Percentiles rank a stretch among this genome's conserved stretches.
These are phyloP conservation scores for Acanthopleura granulata DNA, from an alignment of 2,888 invertebrate species.

Conservation along the genomic window DNA sequence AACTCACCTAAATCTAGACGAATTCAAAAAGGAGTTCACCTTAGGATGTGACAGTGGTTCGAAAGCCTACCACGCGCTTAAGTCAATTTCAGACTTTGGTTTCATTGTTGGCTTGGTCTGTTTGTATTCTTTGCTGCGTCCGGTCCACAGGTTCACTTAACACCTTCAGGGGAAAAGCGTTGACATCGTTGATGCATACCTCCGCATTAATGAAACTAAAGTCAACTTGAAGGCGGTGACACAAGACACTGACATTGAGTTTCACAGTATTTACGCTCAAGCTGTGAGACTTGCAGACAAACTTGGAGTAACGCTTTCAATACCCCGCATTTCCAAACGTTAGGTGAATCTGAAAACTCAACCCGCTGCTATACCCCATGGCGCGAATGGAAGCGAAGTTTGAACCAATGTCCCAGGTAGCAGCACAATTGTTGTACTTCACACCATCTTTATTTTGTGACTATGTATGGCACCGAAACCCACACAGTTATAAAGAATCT, in stretches of 20 bases:
- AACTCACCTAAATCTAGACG: conserved; percentile 16
- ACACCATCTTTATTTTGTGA: not conserved
- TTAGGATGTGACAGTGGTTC: conserved; percentile 16
- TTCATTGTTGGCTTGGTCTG: conserved; percentile 22
- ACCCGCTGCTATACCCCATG: not conserved
- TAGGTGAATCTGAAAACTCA: no score
- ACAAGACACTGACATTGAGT: conserved; percentile 22
- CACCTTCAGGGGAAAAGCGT: conserved; percentile 20
- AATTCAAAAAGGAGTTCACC: conserved; percentile 7
- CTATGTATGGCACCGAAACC: not conserved
- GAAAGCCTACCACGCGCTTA: not conserved
- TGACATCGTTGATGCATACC: conserved; percentile 23
- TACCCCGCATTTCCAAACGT: not conserved
- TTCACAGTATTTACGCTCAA: not conserved
- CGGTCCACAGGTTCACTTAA: conserved; percentile 18
- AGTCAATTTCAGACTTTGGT: conserved; percentile 16
- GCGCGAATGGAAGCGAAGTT: not conserved
- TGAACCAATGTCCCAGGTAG: not conserved
- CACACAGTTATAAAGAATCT: not conserved
- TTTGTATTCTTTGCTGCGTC: conserved; percentile 21
- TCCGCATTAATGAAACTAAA: not conserved
- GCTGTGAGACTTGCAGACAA: not conserved
- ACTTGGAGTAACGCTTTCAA: not conserved
- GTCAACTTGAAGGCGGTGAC: not conserved
- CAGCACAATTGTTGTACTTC: not conserved